Conservation (phyloP, 2,113 vertebrate genomes). For the Vulpes lagopus region DNA sequence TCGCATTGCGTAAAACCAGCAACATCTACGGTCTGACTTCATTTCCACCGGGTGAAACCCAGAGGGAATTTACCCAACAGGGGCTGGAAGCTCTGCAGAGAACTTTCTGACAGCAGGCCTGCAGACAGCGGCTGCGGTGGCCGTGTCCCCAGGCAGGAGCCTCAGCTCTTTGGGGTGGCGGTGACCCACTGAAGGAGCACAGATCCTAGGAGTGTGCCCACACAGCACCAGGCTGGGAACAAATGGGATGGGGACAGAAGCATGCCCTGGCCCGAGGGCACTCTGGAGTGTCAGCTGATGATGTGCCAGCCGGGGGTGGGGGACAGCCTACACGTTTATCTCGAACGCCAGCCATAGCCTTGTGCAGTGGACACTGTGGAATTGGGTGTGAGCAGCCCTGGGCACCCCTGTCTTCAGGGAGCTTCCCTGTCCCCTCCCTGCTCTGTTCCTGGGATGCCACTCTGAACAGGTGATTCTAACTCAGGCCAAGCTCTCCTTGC, state of each 20-base stretch:
- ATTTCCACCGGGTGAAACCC: background rate
- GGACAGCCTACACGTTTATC: fast-evolving
- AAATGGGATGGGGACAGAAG: background rate
- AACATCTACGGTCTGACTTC: background rate
- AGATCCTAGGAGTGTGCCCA: background rate
- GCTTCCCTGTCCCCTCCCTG: background rate
- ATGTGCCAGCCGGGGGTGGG: too few relatives aligned
- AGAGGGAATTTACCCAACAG: background rate
- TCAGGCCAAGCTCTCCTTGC: background rate
- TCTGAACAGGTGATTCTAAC: background rate
- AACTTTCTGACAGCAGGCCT: fast-evolving
- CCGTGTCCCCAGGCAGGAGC: background rate
- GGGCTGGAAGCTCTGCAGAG: background rate
- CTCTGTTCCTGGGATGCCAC: background rate
- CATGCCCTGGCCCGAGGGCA: fast-evolving
- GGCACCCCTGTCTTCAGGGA: fast-evolving
- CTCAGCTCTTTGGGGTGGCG: background rate
- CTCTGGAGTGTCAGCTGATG: fast-evolving
- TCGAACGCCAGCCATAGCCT: fast-evolving
- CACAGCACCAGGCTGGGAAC: fast-evolving
- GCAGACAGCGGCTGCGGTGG: fast-evolving
- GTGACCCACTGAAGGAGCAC: background rate
- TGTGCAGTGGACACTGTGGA: fast-evolving
- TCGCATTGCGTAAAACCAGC: fast-evolving
- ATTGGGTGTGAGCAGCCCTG: background rate